Evolutionary conservation across 2,797 vertebrate species (phyloP), one percentile per base, ranked within the genome.

Genomic region (Trachops cirrhosus): DNA sequence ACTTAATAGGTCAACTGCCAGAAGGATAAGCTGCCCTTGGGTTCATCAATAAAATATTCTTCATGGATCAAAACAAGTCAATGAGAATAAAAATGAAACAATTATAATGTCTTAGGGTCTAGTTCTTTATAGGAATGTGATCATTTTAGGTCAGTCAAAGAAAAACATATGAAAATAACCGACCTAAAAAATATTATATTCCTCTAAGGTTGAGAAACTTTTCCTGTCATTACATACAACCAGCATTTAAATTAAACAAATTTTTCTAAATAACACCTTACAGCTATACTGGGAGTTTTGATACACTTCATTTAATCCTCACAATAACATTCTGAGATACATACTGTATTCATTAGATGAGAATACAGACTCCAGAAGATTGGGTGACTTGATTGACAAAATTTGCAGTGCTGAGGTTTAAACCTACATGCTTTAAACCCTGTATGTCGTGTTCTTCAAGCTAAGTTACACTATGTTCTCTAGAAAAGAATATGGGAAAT

Each of bases 161-260:
- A 86, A 86, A 96, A 78, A 37, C 18, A 52, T 84, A 88, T 19
- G 19, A 87, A 95, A 89, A 92, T 54, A 83, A 50, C 4, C 86
- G 74, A 75, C 5, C 10, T 82, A 79, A 1, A 80, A 86, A 91
- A 93, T 44, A 59, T 32, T 77, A 50, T 74, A 59, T 95, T 79
- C 37, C 4, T 79, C 29, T 95, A 89, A 94, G 67, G 32, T 71
- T 89, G n/a, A 85, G n/a, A 85, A 64, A 86, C 15, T 15, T 77
- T 88, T 94, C 54, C 41, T 85, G 41, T 93, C 52, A 86, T 29
- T 90, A 67, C 57, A 84, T 26, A 15, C 12, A 91, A 87, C 12
- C 48, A 62, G 37, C 2, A 57, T 91, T 18, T 88, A 87, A 91
- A 92, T 44, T 59, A 80, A 64, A 16, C 62, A n/a, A 64, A 64